phyloP scores from a whole-genome alignment of 2,113 vertebrate genomes.

The Callocephalon fimbriatum region DNA sequence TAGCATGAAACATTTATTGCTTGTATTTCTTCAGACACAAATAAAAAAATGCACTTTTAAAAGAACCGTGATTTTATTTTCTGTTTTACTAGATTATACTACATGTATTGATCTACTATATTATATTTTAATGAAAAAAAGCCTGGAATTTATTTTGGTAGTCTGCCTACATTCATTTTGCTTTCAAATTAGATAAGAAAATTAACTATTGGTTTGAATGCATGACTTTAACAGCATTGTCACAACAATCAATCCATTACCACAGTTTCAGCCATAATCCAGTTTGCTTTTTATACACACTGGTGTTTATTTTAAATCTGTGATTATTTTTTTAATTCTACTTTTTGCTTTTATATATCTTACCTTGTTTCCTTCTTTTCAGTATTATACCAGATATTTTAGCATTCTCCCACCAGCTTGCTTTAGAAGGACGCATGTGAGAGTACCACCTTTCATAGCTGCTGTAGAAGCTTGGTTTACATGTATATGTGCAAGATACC shows the following conservation, averaged over 20 bases:
- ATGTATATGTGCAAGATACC: background rate
- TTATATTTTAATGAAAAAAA: background rate
- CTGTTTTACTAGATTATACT: background rate
- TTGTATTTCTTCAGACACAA: background rate
- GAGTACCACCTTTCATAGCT: background rate
- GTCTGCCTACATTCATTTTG: background rate
- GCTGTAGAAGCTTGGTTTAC: background rate
- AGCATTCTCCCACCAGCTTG: background rate
- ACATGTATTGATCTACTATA: background rate
- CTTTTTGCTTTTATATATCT: background rate
- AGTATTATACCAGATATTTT: background rate
- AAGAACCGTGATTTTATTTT: background rate
- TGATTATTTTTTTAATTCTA: background rate
- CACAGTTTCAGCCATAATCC: background rate
- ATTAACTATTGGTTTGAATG: background rate
- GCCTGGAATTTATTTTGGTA: background rate
- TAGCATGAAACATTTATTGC: background rate
- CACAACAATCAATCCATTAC: background rate
- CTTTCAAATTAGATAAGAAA: background rate
- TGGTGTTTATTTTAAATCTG: background rate
- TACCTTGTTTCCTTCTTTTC: background rate
- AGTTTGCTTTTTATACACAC: background rate
- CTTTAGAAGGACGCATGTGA: background rate
- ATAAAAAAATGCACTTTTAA: background rate
- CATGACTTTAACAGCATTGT: background rate